Evolutionary conservation across 2,797 vertebrate species (phyloP).

Genomic region (Rhabdomys pumilio): DNA sequence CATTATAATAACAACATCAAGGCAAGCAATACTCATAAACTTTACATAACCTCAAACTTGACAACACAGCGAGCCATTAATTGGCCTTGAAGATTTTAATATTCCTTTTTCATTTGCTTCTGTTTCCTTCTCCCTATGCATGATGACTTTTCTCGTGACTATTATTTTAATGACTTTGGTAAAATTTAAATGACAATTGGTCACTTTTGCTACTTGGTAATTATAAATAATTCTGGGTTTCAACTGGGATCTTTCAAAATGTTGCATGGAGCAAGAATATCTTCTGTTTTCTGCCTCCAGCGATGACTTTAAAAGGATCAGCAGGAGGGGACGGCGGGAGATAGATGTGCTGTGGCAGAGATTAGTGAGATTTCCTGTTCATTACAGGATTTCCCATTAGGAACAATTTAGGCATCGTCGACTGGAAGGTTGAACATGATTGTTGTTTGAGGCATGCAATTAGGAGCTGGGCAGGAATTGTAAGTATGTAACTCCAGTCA

Average conservation of each 20-base stretch:
- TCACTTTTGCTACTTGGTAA: constrained; percentile 66
- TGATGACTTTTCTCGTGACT: constrained; percentile 48
- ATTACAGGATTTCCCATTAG: constrained; percentile 70
- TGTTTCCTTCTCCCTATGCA: constrained; percentile 65
- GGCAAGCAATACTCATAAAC: constrained; percentile 62
- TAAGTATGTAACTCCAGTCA: constrained; percentile 38
- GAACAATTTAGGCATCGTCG: constrained; percentile 41
- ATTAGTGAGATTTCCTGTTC: constrained; percentile 70
- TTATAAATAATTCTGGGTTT: constrained; percentile 63
- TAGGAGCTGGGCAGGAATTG: constrained; percentile 43
- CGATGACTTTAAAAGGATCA: constrained; percentile 68
- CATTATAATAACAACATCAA: constrained; percentile 39
- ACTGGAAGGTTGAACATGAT: constrained; percentile 58
- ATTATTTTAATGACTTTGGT: constrained; percentile 59
- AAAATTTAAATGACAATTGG: constrained; percentile 53
- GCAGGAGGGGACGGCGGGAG: constrained; percentile 41
- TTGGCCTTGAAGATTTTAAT: constrained; percentile 35
- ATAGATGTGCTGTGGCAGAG: constrained; percentile 61
- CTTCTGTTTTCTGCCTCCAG: constrained; percentile 74
- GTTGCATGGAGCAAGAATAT: constrained; percentile 27
- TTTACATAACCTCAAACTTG: constrained; percentile 74
- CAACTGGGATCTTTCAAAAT: constrained; percentile 58
- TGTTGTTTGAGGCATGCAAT: constrained; percentile 61
- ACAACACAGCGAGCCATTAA: constrained; percentile 62
- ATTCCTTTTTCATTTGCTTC: constrained; percentile 43